Evolutionary conservation across 1,140 invertebrate species (phyloP), one percentile per base, ranked within the genome.

Genomic region (Drosophila pallidifrons): DNA sequence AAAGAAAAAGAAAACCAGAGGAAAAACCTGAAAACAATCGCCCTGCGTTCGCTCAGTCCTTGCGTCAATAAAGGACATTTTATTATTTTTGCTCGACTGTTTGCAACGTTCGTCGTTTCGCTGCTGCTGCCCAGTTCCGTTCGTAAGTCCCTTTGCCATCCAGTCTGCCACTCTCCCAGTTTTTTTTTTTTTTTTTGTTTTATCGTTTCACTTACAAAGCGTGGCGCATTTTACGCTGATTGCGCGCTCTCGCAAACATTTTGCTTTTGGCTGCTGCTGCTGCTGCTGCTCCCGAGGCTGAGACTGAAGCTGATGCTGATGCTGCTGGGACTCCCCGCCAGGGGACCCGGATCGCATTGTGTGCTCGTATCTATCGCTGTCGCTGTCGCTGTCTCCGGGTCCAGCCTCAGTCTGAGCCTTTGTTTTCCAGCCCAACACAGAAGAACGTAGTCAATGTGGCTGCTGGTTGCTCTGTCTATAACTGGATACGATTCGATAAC

Each of bases 121-220:
- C 35, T 46, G 15, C 30, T 35, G 13, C 13, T 58, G 47, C 38
- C n/a, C 65, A 54, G 63, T 63, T 58, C 32, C 49, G 72, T 77
- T 58, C 65, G 77, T 32, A 43, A 54, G 51, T 54, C 51, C 30
- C 25, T 30, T 52, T 30, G 25, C 49, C 49, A 52, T 52, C 57
- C 16, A 47, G 60, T 70, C 16, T 51, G 45, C 32, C 60, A 38
- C 32, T 35, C 15, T 61, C 38, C 15, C 32, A 32, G 30, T 32
- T 32, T 32, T 43, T 10, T 38, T 8, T 51, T 32, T 52, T 68
- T 38, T 83, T 45, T 51, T 32, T 52, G 64, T 38, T 83, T 89
- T 88, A 83, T 89, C 85, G 83, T 83, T 82, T 83, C 81, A 85
- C 81, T 89, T 88, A 83, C 83, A 88, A 88, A 89, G 83, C 83